Percentiles rank a stretch among this genome's conserved stretches.
Conservation (phyloP, 2,888 invertebrate genomes). For the Eupithecia abbreviata region DNA sequence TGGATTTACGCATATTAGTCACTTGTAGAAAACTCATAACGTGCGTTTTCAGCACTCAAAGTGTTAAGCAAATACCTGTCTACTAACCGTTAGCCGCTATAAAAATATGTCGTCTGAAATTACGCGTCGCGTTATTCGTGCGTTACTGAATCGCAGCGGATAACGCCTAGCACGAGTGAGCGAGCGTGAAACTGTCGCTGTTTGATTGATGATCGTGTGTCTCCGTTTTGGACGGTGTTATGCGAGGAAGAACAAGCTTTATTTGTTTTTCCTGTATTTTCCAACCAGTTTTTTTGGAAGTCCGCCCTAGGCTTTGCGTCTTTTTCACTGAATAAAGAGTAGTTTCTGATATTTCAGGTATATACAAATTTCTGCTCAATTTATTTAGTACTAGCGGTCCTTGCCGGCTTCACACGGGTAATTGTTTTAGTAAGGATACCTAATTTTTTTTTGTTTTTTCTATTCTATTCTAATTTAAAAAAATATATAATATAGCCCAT, state of each 20-base stretch:
- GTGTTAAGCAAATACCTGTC: no score
- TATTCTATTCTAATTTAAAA: no score
- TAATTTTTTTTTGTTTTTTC: no score
- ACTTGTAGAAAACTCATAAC: no score
- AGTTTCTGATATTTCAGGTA: not conserved
- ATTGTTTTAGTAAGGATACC: no score
- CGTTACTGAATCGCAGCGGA: not conserved
- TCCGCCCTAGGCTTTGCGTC: not conserved
- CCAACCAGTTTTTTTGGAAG: not conserved
- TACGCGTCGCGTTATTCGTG: not conserved
- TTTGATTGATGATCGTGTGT: constrained; percentile 65
- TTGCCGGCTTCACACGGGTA: no score
- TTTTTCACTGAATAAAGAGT: not conserved
- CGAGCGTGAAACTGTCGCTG: constrained; percentile 61
- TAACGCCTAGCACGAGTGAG: constrained; percentile 35
- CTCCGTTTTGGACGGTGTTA: constrained; percentile 47
- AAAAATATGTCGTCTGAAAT: not conserved
- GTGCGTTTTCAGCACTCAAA: no score
- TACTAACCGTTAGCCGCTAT: not conserved
- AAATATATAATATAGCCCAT: no score
- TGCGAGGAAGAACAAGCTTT: constrained; percentile 25
- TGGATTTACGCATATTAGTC: no score
- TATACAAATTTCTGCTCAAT: not conserved
- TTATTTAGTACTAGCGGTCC: not conserved
- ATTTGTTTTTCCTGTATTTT: constrained; percentile 8